phyloP scores from a whole-genome alignment of 1,140 invertebrate genomes.

The Lepidurus couesii region DNA sequence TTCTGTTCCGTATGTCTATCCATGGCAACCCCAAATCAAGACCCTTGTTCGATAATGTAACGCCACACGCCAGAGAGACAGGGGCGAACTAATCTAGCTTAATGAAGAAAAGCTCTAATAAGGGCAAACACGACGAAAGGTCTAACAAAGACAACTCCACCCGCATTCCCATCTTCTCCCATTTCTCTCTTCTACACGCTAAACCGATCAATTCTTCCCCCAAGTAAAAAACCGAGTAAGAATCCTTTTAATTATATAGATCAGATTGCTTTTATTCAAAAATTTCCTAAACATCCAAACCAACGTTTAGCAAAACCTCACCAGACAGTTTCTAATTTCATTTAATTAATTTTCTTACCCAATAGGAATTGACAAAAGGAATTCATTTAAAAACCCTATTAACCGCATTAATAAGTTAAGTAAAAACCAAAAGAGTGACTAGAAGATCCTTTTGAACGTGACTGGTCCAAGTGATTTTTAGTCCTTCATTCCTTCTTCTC shows the following conservation, averaged over 20 bases:
- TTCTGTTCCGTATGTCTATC: not conserved
- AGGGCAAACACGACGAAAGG: not conserved
- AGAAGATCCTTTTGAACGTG: constrained; percentile 5
- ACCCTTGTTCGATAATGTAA: not conserved
- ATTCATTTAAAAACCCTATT: no score
- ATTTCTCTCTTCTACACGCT: not conserved
- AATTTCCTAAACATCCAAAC: no score
- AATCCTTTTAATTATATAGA: no score
- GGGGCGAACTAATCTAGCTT: not conserved
- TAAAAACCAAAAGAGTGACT: constrained; percentile 6
- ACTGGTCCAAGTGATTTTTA: not conserved
- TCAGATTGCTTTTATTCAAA: no score
- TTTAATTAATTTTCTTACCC: no score
- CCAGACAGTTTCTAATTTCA: no score
- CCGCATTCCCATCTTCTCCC: not conserved
- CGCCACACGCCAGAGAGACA: not conserved
- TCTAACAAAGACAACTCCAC: not conserved
- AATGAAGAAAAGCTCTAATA: constrained; percentile 16
- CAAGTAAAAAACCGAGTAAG: no score
- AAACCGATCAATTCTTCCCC: no score
- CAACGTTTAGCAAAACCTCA: no score
- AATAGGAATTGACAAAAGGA: no score
- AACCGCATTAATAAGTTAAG: no score
- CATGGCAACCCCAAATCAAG: constrained; percentile 14
- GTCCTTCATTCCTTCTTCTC: constrained; percentile 22